Evolutionary conservation across 2,113 vertebrate genomes (phyloP).

Genomic region (Muntiacus reevesi): DNA sequence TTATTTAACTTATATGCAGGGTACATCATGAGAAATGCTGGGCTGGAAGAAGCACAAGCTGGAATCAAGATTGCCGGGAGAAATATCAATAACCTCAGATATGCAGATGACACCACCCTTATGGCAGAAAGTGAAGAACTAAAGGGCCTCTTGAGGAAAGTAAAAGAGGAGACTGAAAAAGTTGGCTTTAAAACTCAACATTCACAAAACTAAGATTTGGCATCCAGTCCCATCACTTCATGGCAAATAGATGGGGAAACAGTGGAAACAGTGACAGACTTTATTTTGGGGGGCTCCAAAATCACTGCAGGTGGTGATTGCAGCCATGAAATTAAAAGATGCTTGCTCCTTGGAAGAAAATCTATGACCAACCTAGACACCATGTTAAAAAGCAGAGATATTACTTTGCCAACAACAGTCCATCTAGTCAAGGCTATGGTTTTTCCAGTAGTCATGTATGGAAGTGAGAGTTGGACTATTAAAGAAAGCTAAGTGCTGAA

Average conservation of each 20-base stretch:
- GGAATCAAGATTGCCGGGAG: neutral
- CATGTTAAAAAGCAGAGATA: neutral
- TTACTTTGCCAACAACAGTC: neutral
- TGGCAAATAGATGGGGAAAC: neutral
- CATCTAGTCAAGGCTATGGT: neutral
- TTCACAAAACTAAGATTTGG: neutral
- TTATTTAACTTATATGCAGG: neutral
- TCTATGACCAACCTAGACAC: neutral
- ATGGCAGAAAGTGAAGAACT: neutral
- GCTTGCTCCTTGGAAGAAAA: neutral
- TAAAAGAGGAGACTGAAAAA: neutral
- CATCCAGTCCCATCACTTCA: neutral
- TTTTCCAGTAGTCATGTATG: neutral
- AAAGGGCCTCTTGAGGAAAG: neutral
- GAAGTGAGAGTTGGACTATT: neutral
- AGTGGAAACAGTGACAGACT: neutral
- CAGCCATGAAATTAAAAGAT: neutral
- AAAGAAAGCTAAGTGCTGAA: rapidly evolving
- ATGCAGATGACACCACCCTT: neutral
- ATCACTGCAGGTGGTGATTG: neutral
- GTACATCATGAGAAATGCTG: neutral
- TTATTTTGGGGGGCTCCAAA: neutral
- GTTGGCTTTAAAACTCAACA: neutral
- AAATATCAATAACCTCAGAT: neutral
- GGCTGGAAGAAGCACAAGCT: neutral